Conservation (phyloP, 35 echinoderm and acorn worm species). For the Lytechinus variegatus region DNA sequence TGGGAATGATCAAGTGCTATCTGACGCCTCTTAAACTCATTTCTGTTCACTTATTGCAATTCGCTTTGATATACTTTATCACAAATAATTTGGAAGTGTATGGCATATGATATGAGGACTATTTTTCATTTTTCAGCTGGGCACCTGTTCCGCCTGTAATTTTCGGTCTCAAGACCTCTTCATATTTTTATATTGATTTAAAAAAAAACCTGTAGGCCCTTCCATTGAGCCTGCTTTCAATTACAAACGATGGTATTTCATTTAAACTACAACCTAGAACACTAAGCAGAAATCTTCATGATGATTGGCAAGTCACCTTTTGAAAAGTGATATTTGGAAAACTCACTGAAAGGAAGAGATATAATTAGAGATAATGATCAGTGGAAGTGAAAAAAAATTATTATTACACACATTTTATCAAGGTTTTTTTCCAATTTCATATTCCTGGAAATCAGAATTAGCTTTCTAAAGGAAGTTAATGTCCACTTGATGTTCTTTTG, state of each 20-base stretch:
- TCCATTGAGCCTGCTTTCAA: no score
- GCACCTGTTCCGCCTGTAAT: neutral
- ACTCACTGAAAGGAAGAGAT: neutral
- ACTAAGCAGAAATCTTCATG: no score
- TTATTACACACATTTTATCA: neutral
- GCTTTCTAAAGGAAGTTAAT: neutral
- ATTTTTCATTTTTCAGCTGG: neutral
- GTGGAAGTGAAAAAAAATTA: neutral
- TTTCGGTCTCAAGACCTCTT: neutral
- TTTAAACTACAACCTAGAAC: no score
- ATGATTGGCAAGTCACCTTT: neutral
- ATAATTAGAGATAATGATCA: neutral
- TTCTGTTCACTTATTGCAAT: neutral
- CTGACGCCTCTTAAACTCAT: neutral
- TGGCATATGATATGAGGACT: no score
- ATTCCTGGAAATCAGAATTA: neutral
- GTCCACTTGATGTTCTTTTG: neutral
- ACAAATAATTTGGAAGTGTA: no score
- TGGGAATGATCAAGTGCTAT: neutral
- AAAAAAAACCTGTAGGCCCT: no score
- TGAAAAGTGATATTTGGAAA: neutral
- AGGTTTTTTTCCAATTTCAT: neutral
- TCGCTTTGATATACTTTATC: no score
- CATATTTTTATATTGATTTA: neutral
- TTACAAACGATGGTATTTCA: no score